Conservation (phyloP, 2,888 invertebrate genomes). For the Alsophila aescularia region DNA sequence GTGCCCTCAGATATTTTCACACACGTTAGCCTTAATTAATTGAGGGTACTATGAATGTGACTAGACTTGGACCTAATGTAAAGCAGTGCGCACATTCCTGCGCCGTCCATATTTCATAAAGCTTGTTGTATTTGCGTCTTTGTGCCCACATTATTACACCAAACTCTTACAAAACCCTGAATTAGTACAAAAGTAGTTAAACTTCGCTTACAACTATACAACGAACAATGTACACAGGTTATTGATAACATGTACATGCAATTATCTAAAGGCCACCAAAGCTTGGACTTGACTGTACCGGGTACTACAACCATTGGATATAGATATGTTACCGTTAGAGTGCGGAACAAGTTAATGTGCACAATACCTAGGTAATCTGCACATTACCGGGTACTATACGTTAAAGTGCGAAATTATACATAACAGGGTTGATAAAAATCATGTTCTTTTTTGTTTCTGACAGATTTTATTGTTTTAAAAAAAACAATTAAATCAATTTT, state of each 20-base stretch:
- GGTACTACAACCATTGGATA: conserved; percentile 8
- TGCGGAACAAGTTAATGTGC: no score
- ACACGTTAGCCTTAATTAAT: no score
- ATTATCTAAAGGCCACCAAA: conserved; percentile 46
- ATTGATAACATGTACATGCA: conserved; percentile 63
- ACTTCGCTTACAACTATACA: conserved; percentile 46
- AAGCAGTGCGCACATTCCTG: conserved; percentile 73
- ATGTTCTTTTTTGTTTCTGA: no score
- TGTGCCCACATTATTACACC: conserved; percentile 65
- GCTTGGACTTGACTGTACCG: conserved; percentile 39
- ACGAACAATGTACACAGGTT: conserved; percentile 52
- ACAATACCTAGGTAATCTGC: no score
- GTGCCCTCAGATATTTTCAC: no score
- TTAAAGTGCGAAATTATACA: no score
- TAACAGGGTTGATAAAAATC: no score
- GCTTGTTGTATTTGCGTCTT: conserved; percentile 84
- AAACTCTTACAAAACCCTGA: conserved; percentile 50
- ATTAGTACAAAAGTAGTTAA: conserved; percentile 52
- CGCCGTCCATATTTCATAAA: conserved; percentile 66
- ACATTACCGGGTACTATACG: no score
- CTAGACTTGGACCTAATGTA: conserved; percentile 77
- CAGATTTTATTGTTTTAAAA: no score
- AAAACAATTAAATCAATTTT: no score
- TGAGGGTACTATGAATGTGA: not conserved
- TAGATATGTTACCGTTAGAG: not conserved